Conservation (phyloP, 1,140 invertebrate genomes). For the Diuraphis noxia region DNA sequence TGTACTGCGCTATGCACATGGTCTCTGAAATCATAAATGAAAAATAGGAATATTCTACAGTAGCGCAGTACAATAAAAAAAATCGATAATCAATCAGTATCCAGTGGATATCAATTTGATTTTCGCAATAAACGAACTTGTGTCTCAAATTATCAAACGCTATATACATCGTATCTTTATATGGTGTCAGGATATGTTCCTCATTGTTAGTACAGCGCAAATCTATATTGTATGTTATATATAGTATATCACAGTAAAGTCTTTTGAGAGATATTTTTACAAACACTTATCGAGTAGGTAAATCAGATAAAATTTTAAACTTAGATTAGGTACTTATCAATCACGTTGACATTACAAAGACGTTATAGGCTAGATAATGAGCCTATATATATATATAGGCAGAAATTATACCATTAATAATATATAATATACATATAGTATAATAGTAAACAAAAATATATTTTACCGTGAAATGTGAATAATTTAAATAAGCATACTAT, state of each 20-base stretch:
- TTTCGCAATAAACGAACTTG: background rate
- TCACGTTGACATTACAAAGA: no score
- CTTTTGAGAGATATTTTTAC: background rate
- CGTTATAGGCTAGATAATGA: background rate
- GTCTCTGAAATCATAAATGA: slow-evolving; percentile 13
- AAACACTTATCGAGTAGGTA: background rate
- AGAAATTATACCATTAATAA: no score
- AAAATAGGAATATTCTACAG: background rate
- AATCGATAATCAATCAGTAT: background rate
- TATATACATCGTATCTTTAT: background rate
- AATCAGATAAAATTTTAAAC: background rate
- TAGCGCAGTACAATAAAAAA: background rate
- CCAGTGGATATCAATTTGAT: background rate
- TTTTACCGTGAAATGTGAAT: background rate
- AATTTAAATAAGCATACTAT: background rate
- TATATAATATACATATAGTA: no score
- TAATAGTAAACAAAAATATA: no score
- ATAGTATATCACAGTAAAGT: background rate
- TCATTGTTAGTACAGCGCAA: background rate
- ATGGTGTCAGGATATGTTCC: background rate
- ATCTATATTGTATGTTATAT: background rate
- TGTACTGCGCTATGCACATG: background rate
- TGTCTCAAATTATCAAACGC: background rate
- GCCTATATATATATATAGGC: no score
- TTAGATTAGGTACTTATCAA: background rate